These are phyloP conservation scores for Phortica okadai DNA, from an alignment of 2,888 invertebrate species.

Conservation along the genomic window DNA sequence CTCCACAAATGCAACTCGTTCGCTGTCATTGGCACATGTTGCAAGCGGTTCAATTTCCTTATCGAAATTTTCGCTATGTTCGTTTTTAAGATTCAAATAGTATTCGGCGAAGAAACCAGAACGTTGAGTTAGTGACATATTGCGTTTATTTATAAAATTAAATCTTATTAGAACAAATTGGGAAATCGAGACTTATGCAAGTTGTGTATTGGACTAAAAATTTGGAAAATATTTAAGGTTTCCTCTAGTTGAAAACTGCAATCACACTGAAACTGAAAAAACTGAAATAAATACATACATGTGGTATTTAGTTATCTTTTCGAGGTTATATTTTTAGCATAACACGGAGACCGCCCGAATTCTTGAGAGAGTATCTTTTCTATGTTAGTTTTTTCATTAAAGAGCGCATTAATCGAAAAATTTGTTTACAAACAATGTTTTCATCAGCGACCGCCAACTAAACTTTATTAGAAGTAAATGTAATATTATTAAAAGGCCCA, in stretches of 20 bases:
- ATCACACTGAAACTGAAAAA: slow-evolving; percentile 50
- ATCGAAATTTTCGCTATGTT: slow-evolving; percentile 75
- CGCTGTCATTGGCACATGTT: slow-evolving; percentile 80
- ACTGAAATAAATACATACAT: slow-evolving; percentile 49
- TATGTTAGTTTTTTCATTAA: not conserved
- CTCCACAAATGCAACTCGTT: slow-evolving; percentile 82
- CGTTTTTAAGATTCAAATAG: slow-evolving; percentile 79
- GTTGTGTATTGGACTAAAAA: slow-evolving; percentile 28
- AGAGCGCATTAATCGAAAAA: not conserved
- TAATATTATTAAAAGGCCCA: not conserved
- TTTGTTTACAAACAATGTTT: slow-evolving; percentile 62
- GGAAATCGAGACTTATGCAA: slow-evolving; percentile 60
- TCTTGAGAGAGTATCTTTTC: slow-evolving; percentile 11
- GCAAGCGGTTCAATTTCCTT: slow-evolving; percentile 82
- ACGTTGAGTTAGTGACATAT: slow-evolving; percentile 67
- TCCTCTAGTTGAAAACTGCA: slow-evolving; percentile 54
- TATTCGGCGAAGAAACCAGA: slow-evolving; percentile 81
- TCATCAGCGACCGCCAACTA: not conserved
- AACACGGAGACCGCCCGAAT: slow-evolving; percentile 41
- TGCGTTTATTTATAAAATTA: slow-evolving; percentile 37
- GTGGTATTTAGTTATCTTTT: slow-evolving; percentile 55
- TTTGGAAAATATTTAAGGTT: slow-evolving; percentile 32
- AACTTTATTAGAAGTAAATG: not conserved
- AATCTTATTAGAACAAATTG: slow-evolving; percentile 17
- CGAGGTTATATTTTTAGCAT: slow-evolving; percentile 53